Evolutionary conservation across 2,113 vertebrate genomes (phyloP), one percentile per base, ranked within the genome.

Genomic region (Crotalus viridis): DNA sequence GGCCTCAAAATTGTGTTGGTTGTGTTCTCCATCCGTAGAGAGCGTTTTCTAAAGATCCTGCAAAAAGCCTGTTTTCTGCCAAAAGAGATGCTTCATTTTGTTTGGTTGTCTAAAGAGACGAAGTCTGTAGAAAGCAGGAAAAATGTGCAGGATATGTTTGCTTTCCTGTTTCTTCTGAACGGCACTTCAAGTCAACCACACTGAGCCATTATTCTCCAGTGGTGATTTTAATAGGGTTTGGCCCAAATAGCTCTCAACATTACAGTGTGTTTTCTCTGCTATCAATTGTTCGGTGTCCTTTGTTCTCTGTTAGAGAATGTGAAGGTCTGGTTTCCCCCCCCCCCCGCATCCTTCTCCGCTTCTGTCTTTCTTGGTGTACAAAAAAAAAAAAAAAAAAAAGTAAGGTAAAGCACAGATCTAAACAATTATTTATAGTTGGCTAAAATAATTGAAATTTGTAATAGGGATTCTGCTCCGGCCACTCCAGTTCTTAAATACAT

Each of bases 61-160:
- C 57, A 0, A 95, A 64, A 96, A 10, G 33, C 74, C n/a, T 91
- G 3, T 43, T 3, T 1, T 88, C 12, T 94, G 94, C 57, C 94
- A 96, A 96, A 93, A 85, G 87, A 94, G 94, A 95, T 94, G 93
- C 93, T 93, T 95, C 81, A 87, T 92, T 91, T 93, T 46, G 81
- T 87, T 95, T 43, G 74, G 59, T 94, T 89, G 89, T 95, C 88
- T 88, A 94, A 94, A 94, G 91, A 95, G 91, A 95, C 85, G 93
- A 91, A 74, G 46, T n/a, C 89, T 90, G 92, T 88, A 87, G 90
- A 91, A 88, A 43, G 64, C 92, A 85, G 69, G 94, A 91, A 87
- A 10, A 93, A 92, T 7, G 0, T 85, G 91, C 28, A 0, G 13
- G 69, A 90, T 43, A 0, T 15, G 39, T 91, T 17, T 24, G 46